These are phyloP conservation scores for Perdita meconis DNA, from an alignment of 2,888 invertebrate species.

Conservation along the genomic window DNA sequence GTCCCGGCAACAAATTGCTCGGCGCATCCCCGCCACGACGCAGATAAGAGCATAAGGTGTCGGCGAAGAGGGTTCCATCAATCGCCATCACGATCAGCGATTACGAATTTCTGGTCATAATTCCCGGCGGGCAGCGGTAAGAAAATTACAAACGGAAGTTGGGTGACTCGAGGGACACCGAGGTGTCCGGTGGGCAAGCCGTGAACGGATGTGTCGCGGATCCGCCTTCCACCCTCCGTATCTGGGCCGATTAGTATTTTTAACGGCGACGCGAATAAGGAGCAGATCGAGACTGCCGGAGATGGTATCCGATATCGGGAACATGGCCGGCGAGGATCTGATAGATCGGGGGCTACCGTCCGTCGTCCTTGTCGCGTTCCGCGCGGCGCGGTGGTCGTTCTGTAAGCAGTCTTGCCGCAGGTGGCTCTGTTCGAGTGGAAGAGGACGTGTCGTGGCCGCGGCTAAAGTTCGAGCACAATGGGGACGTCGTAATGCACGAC, in stretches of 20 bases:
- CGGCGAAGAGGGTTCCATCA: conserved; percentile 18
- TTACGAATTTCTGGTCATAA: conserved; percentile 49
- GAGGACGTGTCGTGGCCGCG: conserved; percentile 36
- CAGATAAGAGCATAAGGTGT: conserved; percentile 6
- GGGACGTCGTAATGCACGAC: conserved; percentile 25
- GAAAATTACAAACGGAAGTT: conserved; percentile 48
- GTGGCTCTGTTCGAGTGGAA: conserved; percentile 26
- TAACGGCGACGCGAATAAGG: conserved; percentile 58
- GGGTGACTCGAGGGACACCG: conserved; percentile 24
- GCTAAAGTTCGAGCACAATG: conserved; percentile 34
- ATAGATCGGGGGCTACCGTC: conserved; percentile 63
- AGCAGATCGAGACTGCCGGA: conserved; percentile 43
- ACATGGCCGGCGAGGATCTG: conserved; percentile 65
- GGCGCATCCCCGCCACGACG: conserved; percentile 24
- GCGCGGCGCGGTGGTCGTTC: conserved; percentile 17
- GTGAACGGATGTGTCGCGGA: conserved; percentile 59
- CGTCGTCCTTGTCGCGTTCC: conserved; percentile 57
- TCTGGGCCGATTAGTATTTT: conserved; percentile 69
- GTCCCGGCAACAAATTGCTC: conserved; percentile 35
- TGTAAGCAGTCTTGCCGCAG: conserved; percentile 26
- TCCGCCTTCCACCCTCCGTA: conserved; percentile 35
- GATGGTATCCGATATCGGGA: conserved; percentile 52
- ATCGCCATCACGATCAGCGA: conserved; percentile 48
- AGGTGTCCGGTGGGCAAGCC: conserved; percentile 25
- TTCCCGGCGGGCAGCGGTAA: conserved; percentile 28